Evolutionary conservation across 2,113 vertebrate species (phyloP).

Genomic region (Perognathus longimembris): DNA sequence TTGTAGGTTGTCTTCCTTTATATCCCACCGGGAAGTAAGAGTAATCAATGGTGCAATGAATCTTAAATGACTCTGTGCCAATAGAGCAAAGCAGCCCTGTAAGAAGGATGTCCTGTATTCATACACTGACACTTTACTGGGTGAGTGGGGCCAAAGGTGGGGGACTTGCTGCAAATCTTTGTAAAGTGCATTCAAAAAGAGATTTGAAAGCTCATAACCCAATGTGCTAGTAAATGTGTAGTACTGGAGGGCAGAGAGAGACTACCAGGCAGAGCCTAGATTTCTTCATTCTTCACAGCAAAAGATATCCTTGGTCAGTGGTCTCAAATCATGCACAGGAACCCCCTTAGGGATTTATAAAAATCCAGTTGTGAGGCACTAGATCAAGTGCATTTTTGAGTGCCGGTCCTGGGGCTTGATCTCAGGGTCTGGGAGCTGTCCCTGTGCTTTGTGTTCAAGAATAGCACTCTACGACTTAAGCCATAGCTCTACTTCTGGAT

Average conservation of each 20-base stretch:
- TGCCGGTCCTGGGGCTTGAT: no score
- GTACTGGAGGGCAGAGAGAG: not conserved
- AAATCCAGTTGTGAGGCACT: not conserved
- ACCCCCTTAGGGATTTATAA: not conserved
- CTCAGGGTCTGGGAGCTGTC: no score
- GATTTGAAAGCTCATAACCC: not conserved
- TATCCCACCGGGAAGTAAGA: not conserved
- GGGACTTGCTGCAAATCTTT: no score
- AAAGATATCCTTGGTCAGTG: not conserved
- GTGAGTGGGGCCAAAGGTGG: not conserved
- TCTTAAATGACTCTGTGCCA: not conserved
- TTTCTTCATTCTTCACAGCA: not conserved
- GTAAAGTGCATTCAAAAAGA: not conserved
- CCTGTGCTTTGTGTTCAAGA: no score
- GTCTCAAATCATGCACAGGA: not conserved
- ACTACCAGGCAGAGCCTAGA: not conserved
- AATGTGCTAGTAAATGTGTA: slow-evolving; percentile 1
- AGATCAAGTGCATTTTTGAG: not conserved
- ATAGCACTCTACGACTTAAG: no score
- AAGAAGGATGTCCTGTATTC: not conserved
- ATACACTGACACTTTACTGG: not conserved
- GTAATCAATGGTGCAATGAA: not conserved
- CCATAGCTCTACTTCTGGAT: no score
- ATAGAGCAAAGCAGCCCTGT: not conserved
- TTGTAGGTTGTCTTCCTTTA: not conserved